Percentiles rank a stretch among this genome's conserved stretches.
phyloP scores from a whole-genome alignment of 2,888 invertebrate genomes.

The Papilio protenor region DNA sequence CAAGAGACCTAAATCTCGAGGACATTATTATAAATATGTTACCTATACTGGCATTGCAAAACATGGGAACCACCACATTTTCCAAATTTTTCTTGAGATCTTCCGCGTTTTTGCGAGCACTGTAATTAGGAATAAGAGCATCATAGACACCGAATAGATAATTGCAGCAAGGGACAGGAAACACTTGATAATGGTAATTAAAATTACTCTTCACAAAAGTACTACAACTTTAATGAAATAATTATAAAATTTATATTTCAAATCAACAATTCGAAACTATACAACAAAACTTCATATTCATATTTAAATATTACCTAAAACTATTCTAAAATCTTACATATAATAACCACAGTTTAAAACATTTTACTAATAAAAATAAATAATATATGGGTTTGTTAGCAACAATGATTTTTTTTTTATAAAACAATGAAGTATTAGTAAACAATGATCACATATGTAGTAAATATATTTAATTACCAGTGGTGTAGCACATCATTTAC shows the following conservation, averaged over 20 bases:
- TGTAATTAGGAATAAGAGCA: constrained; percentile 86
- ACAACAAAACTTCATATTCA: not conserved
- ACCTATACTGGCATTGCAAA: constrained; percentile 95
- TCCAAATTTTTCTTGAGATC: constrained; percentile 97
- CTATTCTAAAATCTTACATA: constrained; percentile 1
- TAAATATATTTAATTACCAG: constrained; percentile 82
- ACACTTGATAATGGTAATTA: constrained; percentile 33
- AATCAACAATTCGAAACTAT: not conserved
- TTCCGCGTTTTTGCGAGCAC: constrained; percentile 97
- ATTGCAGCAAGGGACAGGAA: constrained; percentile 61
- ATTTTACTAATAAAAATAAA: constrained; percentile 5
- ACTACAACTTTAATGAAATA: not conserved
- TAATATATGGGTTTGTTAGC: constrained; percentile 33
- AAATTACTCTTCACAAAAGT: not conserved
- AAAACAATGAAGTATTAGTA: constrained; percentile 22
- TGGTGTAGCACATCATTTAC: constrained; percentile 99
- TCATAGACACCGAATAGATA: constrained; percentile 80
- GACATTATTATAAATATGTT: constrained; percentile 85
- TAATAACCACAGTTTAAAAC: not conserved
- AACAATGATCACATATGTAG: constrained; percentile 10
- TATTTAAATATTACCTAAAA: constrained; percentile 29
- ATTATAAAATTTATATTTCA: not conserved
- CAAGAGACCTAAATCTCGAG: constrained; percentile 78
- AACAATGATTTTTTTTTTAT: constrained; percentile 28
- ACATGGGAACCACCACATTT: constrained; percentile 98